Conservation (phyloP, 2,113 vertebrate species). For the Rhinichthys klamathensis region DNA sequence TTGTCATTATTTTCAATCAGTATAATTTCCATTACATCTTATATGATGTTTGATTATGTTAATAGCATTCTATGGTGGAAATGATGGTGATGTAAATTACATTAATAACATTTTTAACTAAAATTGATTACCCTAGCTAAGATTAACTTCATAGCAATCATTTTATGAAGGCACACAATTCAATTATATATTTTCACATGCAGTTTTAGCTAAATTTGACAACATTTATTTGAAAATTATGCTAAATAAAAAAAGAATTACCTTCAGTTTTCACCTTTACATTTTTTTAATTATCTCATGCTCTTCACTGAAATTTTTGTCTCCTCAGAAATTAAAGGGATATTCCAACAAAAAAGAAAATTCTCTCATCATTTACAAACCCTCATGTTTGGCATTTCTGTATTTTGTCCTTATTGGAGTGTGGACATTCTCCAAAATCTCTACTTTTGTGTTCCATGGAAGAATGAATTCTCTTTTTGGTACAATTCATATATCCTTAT, state of each 20-base stretch:
- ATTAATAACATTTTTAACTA: not conserved
- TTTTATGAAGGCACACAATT: not conserved
- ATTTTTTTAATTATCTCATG: not conserved
- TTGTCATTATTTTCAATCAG: too few relatives aligned
- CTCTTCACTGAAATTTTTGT: not conserved
- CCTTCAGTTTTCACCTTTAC: not conserved
- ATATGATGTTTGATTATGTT: not conserved
- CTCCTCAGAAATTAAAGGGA: not conserved
- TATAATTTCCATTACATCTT: too few relatives aligned
- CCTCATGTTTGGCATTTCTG: too few relatives aligned
- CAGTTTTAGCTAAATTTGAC: not conserved
- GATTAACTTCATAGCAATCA: not conserved
- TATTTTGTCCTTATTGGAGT: too few relatives aligned
- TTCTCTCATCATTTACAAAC: not conserved
- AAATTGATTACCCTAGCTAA: not conserved
- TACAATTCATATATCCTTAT: too few relatives aligned
- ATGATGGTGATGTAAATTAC: not conserved
- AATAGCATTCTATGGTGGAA: not conserved
- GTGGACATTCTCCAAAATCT: too few relatives aligned
- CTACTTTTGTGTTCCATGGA: too few relatives aligned
- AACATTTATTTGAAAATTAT: not conserved
- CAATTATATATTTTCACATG: not conserved
- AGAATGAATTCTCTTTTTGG: too few relatives aligned
- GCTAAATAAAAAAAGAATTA: not conserved
- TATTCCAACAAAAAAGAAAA: not conserved